These are phyloP conservation scores for Oligia latruncula DNA, from an alignment of 2,888 invertebrate genomes.

Conservation along the genomic window DNA sequence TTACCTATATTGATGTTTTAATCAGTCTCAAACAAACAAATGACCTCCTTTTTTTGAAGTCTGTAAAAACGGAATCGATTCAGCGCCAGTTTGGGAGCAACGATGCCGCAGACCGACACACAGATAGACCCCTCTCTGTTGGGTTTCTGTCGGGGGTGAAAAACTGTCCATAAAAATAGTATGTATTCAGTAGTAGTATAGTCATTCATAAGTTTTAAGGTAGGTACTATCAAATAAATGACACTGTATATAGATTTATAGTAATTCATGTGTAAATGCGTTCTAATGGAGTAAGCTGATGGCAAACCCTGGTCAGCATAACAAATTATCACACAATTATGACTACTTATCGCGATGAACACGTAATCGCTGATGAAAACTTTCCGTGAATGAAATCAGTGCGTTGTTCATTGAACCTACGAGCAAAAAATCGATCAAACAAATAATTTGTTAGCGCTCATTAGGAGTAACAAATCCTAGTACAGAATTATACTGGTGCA, in stretches of 20 bases:
- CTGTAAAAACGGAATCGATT: too few species aligned
- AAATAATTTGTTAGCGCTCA: slow-evolving; percentile 8
- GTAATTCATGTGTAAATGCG: slow-evolving; percentile 15
- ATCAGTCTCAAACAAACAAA: background rate
- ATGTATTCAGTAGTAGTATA: background rate
- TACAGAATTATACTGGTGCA: slow-evolving; percentile 9
- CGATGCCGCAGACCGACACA: too few species aligned
- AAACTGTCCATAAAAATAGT: background rate
- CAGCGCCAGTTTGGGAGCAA: too few species aligned
- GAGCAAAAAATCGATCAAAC: slow-evolving; percentile 8
- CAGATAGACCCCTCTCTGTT: too few species aligned
- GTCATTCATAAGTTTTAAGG: background rate
- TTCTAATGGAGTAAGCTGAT: slow-evolving; percentile 20
- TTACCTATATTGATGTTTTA: background rate
- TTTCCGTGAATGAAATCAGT: slow-evolving; percentile 55
- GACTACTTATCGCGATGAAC: slow-evolving; percentile 25
- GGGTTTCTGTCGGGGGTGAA: too few species aligned
- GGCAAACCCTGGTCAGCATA: slow-evolving; percentile 23
- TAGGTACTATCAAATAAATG: background rate
- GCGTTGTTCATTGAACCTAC: slow-evolving; percentile 44
- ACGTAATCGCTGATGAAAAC: slow-evolving; percentile 41
- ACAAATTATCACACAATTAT: slow-evolving; percentile 48
- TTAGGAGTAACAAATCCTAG: slow-evolving; percentile 44
- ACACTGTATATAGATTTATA: background rate
- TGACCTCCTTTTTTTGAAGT: too few species aligned